Evolutionary conservation across 2,797 vertebrate species (phyloP), one percentile per base, ranked within the genome.

Genomic region (Liasis olivaceus): DNA sequence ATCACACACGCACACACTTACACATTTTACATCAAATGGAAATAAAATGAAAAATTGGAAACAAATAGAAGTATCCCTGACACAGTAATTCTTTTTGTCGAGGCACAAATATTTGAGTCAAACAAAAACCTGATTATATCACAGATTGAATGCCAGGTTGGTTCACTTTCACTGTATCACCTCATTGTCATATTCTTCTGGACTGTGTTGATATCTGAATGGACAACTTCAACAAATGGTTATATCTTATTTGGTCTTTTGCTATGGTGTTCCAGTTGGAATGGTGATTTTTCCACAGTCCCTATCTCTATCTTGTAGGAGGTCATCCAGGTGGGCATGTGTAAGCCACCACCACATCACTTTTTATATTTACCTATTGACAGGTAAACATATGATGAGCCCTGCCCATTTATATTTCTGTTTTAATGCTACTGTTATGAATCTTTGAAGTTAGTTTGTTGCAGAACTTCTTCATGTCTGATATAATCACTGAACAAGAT

Each of bases 71-170:
- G 17, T 15, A 28, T 77, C 58, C 42, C 24, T n/a, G 58, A 47
- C 11, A 60, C 36, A 3, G 54, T 69, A 36, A 13, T 1, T 47
- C 5, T 60, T 28, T 42, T 36, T 7, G 14, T 42, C 84, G 24
- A 87, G 58, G 47, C 15, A 84, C 24, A 66, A 88, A 59, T 58
- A 58, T 6, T 69, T 47, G 31, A 26, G 1, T 12, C 26, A 85
- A 85, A 24, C 31, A 85, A 31, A 63, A 36, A 56, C 22, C 26
- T 95, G 93, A 59, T 81, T 64, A 64, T 36, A 93, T 94, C 92
- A 93, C 92, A 47, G 20, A 94, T 91, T 88, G 90, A 77, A 95
- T 95, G 69, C 7, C 5, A 87, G 93, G 94, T 47, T 47, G 22
- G 36, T 47, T 81, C 42, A 81, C 20, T 47, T 81, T 81, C 72